phyloP scores from a whole-genome alignment of 2,113 vertebrate genomes.

The Raja brachyura region DNA sequence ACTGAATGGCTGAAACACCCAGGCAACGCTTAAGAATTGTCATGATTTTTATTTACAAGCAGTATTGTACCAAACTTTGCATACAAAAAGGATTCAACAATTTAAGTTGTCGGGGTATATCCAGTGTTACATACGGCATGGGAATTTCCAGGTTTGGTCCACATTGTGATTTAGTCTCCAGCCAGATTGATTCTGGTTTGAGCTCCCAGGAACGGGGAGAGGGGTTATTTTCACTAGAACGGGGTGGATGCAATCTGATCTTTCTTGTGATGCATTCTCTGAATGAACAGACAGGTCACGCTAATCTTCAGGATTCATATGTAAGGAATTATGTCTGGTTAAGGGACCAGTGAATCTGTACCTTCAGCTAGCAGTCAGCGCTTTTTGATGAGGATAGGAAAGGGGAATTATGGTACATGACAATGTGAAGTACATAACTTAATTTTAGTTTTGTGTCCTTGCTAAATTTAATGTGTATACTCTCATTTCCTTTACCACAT shows the following conservation, averaged over 20 bases:
- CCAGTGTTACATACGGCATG: neutral
- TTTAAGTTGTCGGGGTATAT: no score
- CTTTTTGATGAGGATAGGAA: neutral
- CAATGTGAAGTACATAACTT: neutral
- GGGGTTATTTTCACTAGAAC: no score
- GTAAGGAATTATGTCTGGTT: neutral
- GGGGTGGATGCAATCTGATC: neutral
- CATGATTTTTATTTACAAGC: neutral
- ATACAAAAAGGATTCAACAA: neutral
- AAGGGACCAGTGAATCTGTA: neutral
- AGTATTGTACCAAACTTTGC: neutral
- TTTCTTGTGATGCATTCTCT: neutral
- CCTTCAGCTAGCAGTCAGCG: neutral
- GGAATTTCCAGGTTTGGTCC: neutral
- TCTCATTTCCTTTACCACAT: neutral
- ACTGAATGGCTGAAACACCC: neutral
- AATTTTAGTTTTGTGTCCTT: neutral
- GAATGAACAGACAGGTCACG: neutral
- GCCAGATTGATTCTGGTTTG: neutral
- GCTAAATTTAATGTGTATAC: neutral
- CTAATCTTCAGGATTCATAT: neutral
- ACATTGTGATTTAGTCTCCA: neutral
- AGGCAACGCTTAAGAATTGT: neutral
- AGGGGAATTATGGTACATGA: neutral
- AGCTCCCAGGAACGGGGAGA: neutral